Percentiles rank a stretch among this genome's conserved stretches.
These are phyloP conservation scores for Propsilocerus akamusi DNA, from an alignment of 1,140 invertebrate genomes.

Conservation along the genomic window DNA sequence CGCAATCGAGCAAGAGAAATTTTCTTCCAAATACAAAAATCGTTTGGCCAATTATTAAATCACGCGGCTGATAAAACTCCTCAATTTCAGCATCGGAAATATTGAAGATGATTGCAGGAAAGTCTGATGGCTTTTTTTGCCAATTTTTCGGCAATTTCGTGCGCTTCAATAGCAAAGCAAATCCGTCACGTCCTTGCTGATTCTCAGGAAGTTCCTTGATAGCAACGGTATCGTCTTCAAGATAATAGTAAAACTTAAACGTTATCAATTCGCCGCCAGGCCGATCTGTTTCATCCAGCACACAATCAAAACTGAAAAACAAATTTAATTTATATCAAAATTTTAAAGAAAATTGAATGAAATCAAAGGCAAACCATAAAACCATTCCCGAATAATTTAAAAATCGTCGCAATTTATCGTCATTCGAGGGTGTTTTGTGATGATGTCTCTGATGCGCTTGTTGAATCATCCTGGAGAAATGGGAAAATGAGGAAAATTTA, in stretches of 20 bases:
- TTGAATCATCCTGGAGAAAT: neutral
- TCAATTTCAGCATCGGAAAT: slow-evolving; percentile 42
- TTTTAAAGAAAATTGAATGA: neutral
- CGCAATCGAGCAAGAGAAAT: slow-evolving; percentile 63
- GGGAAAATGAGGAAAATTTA: neutral
- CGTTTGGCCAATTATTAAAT: slow-evolving; percentile 54
- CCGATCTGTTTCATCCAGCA: slow-evolving; percentile 53
- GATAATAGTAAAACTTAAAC: slow-evolving; percentile 52
- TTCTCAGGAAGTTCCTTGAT: slow-evolving; percentile 48
- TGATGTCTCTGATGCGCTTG: slow-evolving; percentile 19
- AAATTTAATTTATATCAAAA: slow-evolving; percentile 8
- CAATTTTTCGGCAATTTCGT: slow-evolving; percentile 63
- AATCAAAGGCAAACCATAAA: slow-evolving; percentile 29
- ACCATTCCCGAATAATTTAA: slow-evolving; percentile 53
- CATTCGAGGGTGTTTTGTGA: slow-evolving; percentile 17
- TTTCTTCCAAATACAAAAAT: slow-evolving; percentile 43
- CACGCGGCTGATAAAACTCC: slow-evolving; percentile 53
- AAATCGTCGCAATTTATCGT: slow-evolving; percentile 39
- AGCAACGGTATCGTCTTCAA: slow-evolving; percentile 61
- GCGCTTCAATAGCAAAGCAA: slow-evolving; percentile 47
- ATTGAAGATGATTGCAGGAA: slow-evolving; percentile 39
- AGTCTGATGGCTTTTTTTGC: slow-evolving; percentile 38
- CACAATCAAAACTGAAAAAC: slow-evolving; percentile 44
- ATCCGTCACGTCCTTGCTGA: slow-evolving; percentile 54
- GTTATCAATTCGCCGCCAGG: slow-evolving; percentile 38